Percentiles rank a stretch among this genome's conserved stretches.
Evolutionary conservation across 1,140 invertebrate genomes (phyloP).

Genomic region (Penaeus chinensis): DNA sequence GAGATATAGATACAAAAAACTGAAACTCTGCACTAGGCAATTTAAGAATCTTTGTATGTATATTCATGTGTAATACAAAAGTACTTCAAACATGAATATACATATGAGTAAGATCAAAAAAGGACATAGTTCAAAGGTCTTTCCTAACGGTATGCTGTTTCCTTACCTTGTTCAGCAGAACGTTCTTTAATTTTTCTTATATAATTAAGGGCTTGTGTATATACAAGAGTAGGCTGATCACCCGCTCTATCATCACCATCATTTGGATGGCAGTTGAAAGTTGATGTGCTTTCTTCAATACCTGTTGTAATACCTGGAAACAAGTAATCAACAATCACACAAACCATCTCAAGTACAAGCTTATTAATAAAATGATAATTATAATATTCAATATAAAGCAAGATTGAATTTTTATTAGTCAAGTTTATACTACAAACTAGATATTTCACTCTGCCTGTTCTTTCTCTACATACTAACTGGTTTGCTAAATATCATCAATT

Average conservation of each 20-base stretch:
- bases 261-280: slow-evolving; percentile 35
- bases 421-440: too few species aligned
- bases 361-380: too few species aligned
- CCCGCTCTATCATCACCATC: slow-evolving; percentile 27
- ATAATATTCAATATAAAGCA: too few species aligned
- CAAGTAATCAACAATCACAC: not conserved
- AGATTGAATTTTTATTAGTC: too few species aligned
- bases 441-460: too few species aligned
- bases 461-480: too few species aligned
- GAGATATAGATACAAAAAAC: not conserved
- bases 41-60: too few species aligned
- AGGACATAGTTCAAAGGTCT: slow-evolving; percentile 10
- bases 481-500: too few species aligned
- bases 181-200: slow-evolving; percentile 66
- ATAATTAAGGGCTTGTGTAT: slow-evolving; percentile 67
- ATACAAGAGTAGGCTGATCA: slow-evolving; percentile 65
- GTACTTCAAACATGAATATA: not conserved
- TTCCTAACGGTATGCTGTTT: not conserved
- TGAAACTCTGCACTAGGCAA: too few species aligned
- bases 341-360: too few species aligned
- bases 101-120: not conserved
- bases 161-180: slow-evolving; percentile 57
- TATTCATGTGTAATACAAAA: too few species aligned
- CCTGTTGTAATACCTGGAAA: slow-evolving; percentile 30
- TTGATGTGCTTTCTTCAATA: slow-evolving; percentile 21